Evolutionary conservation across 2,888 invertebrate genomes (phyloP).

Genomic region (Nysson spinosus): DNA sequence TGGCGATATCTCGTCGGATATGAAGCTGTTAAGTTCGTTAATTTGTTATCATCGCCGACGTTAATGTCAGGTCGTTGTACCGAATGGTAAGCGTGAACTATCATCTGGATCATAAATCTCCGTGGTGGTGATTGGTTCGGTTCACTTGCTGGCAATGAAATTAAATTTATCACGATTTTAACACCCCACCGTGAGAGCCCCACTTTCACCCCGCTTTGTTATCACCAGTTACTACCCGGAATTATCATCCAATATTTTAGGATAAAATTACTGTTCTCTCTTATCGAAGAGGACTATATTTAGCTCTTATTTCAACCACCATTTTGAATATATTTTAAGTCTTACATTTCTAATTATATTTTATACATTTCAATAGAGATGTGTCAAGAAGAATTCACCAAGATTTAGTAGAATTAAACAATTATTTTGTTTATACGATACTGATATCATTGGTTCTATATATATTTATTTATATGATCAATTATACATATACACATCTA

Average conservation of each 20-base stretch:
- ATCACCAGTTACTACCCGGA: conserved; percentile 25
- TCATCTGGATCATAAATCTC: conserved; percentile 15
- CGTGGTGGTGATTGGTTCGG: conserved; percentile 7
- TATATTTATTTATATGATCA: no score
- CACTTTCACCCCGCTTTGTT: conserved; percentile 31
- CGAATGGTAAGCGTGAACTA: background rate
- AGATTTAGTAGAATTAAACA: no score
- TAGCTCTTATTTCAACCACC: background rate
- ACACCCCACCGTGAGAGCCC: conserved; percentile 13
- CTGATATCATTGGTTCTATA: no score
- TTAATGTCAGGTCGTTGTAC: conserved; percentile 3
- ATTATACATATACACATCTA: no score
- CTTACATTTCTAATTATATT: no score
- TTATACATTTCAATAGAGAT: no score
- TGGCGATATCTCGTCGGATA: no score
- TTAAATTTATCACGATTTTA: conserved; percentile 27
- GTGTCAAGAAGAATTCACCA: no score
- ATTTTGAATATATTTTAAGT: no score
- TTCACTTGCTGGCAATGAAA: conserved; percentile 24
- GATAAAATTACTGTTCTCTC: background rate
- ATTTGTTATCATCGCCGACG: conserved; percentile 6
- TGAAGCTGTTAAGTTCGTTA: conserved; percentile 15
- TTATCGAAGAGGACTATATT: background rate
- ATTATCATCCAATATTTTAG: background rate
- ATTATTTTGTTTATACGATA: no score